Base-by-base conservation (phyloP, 35 echinoderm and acorn worm species). In the Strongylocentrotus purpuratus region DNA sequence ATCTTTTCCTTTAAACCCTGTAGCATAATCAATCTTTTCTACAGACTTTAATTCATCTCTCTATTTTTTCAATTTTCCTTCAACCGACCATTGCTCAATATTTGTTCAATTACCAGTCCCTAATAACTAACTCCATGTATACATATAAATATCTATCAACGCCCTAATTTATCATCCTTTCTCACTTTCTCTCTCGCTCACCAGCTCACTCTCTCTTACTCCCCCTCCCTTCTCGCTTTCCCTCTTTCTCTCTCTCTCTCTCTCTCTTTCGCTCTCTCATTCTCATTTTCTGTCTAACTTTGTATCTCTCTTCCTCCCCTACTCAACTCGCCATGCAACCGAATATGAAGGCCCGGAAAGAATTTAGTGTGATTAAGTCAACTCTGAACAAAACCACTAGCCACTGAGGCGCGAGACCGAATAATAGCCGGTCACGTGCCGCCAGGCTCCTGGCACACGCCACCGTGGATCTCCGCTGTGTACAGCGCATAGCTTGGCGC, bases 321-420 rank as follows among this genome's bases (percentile, higher is more conserved):
- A 31, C 10, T 25, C 32, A n/a, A 78, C 28, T n/a, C 65, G 65
- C 20, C 65, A 78, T 45, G 87, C 87, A 89, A 89, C 87, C 87
- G 45, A 46, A 89, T 93, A 31, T 93, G 46, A 93, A 55, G 91
- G 20, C 91, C 91, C 91, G 91, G 91, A 93, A 93, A 93, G 91
- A 93, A 93, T 93, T 93, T 93, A 93, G 91, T 46, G 91, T 58
- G 91, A 93, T 93, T 93, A 93, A 93, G 91, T 93, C 91, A 93
- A 93, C 32, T 4, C 91, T 6, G 15, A 93, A 93, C 91, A 93
- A 93, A 55, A 14, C 46, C 46, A 93, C 48, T 93, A 46, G 91
- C 91, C n/a, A 93, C 48, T 33, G 48, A 45, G 91, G 33, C 91
- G 46, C 91, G 91, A 58, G 47, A 13, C 91, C 48, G 46, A 31